Conservation (phyloP, 2,888 invertebrate species). For the Eledone cirrhosa region DNA sequence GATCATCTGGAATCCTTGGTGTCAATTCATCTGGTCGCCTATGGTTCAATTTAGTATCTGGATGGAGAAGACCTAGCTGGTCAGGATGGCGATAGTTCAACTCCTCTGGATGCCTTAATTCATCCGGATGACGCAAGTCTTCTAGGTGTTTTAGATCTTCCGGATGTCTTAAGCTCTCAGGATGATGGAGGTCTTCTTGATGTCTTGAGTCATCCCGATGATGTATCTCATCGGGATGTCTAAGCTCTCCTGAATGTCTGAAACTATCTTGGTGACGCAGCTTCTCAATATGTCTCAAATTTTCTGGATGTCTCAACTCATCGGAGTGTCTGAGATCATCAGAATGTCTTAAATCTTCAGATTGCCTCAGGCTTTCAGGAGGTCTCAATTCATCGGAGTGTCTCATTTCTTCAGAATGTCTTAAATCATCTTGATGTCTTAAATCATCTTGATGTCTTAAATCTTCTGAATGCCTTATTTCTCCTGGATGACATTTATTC, state of each 20-base stretch:
- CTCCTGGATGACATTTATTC: slow-evolving; percentile 19
- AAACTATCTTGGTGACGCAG: slow-evolving; percentile 4
- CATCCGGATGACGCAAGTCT: slow-evolving; percentile 19
- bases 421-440: slow-evolving; percentile 23
- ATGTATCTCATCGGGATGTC: slow-evolving; percentile 10
- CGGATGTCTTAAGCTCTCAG: slow-evolving; percentile 21
- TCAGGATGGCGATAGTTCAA: slow-evolving; percentile 23
- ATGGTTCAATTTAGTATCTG: slow-evolving; percentile 12
- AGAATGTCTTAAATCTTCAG: slow-evolving; percentile 20
- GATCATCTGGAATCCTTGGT: slow-evolving; percentile 21
- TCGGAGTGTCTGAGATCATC: slow-evolving; percentile 20
- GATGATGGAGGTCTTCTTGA: slow-evolving; percentile 14
- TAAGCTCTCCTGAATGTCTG: slow-evolving; percentile 23
- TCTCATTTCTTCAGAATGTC: slow-evolving; percentile 17
- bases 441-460: slow-evolving; percentile 15
- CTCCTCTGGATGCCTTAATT: slow-evolving; percentile 20
- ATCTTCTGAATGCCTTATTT: slow-evolving; percentile 22
- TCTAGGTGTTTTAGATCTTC: slow-evolving; percentile 19
- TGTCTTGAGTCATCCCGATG: slow-evolving; percentile 20
- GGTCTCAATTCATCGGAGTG: slow-evolving; percentile 9
- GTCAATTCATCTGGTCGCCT: slow-evolving; percentile 22
- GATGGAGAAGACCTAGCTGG: slow-evolving; percentile 20
- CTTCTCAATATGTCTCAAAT: slow-evolving; percentile 21
- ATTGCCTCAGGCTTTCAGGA: slow-evolving; percentile 16
- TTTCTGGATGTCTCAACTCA: slow-evolving; percentile 21